Conservation (phyloP, 2,888 invertebrate species). For the Oscheius onirici region DNA sequence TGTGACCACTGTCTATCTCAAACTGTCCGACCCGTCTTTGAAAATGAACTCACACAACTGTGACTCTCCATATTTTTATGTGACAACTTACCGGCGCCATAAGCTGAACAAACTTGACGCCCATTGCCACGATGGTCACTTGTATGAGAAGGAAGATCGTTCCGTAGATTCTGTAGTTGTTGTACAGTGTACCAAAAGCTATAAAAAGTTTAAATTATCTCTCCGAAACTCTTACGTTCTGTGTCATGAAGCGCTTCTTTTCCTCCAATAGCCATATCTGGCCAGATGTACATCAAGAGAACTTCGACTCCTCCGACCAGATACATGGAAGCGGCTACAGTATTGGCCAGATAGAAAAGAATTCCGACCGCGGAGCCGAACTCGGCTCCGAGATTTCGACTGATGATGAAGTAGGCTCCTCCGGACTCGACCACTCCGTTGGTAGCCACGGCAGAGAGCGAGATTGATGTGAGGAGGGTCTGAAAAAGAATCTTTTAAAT, state of each 20-base stretch:
- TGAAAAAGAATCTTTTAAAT: conserved; percentile 49
- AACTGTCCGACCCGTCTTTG: no score
- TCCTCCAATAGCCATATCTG: conserved; percentile 67
- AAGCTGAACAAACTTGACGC: conserved; percentile 98
- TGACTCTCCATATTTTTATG: neutral
- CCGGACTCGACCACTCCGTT: conserved; percentile 96
- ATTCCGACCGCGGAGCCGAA: conserved; percentile 99
- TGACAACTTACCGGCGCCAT: conserved; percentile 83
- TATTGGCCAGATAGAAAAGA: conserved; percentile 97
- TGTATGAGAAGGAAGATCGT: conserved; percentile 87
- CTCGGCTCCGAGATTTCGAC: conserved; percentile 86
- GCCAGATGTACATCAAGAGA: conserved; percentile 67
- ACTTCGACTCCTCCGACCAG: conserved; percentile 82
- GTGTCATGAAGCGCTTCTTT: conserved; percentile 63
- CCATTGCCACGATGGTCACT: conserved; percentile 86
- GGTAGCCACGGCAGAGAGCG: conserved; percentile 98
- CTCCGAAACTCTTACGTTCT: conserved; percentile 34
- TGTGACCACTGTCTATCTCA: no score
- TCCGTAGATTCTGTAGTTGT: conserved; percentile 97
- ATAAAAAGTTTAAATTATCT: conserved; percentile 1
- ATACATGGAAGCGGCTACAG: conserved; percentile 97
- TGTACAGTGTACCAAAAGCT: conserved; percentile 80
- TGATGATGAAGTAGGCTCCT: conserved; percentile 99
- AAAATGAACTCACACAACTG: no score
- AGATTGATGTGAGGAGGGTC: conserved; percentile 80